phyloP scores from a whole-genome alignment of 2,888 invertebrate species.

The Hesperia comma region DNA sequence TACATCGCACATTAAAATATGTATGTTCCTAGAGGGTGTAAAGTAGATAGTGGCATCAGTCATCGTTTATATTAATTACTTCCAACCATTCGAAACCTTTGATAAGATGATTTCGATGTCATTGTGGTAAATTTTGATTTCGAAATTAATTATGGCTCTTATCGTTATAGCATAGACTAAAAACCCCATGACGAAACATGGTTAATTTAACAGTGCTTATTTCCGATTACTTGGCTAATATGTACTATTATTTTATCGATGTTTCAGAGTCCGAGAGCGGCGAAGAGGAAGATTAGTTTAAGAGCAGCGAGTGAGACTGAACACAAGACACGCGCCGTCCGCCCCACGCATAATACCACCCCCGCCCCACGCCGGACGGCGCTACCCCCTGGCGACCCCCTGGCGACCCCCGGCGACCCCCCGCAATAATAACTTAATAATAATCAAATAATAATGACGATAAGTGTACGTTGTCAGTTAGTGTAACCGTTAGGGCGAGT shows the following conservation, averaged over 20 bases:
- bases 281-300: slow-evolving; percentile 81
- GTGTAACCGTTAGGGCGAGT: slow-evolving; percentile 38
- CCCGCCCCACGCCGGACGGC: slow-evolving; percentile 38
- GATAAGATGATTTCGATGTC: too few species aligned
- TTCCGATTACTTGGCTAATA: too few species aligned
- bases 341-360: slow-evolving; percentile 38
- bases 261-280: slow-evolving; percentile 82
- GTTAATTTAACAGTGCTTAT: too few species aligned
- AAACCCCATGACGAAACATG: too few species aligned
- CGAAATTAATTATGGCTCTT: too few species aligned
- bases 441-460: slow-evolving; percentile 50
- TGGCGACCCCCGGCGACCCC: too few species aligned
- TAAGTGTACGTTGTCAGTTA: slow-evolving; percentile 51
- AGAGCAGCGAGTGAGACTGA: slow-evolving; percentile 82
- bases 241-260: slow-evolving; percentile 1
- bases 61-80: too few species aligned
- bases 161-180: too few species aligned
- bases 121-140: too few species aligned
- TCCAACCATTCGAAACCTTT: too few species aligned
- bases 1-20: slow-evolving; percentile 31
- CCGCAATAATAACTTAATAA: slow-evolving; percentile 46
- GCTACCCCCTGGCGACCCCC: slow-evolving; percentile 29
- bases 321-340: slow-evolving; percentile 48
- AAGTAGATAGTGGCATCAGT: too few species aligned
- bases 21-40: too few species aligned